phyloP scores from a whole-genome alignment of 2,888 invertebrate genomes.

The Megamerina dolium region DNA sequence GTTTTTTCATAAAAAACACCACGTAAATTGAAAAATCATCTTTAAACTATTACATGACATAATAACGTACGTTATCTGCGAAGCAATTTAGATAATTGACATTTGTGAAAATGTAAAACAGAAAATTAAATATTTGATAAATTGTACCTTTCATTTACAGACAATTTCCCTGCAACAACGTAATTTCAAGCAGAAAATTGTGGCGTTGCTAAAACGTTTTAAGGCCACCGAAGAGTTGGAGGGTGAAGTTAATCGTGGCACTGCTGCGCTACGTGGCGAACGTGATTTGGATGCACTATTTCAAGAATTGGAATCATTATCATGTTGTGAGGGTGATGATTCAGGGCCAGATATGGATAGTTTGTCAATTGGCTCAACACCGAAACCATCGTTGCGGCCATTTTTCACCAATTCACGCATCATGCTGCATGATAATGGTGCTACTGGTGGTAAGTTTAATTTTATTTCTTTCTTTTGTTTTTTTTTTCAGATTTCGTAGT shows the following conservation, averaged over 20 bases:
- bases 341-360: conserved; percentile 93
- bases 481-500: not conserved
- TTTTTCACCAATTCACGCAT: conserved; percentile 90
- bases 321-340: conserved; percentile 76
- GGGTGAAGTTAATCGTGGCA: conserved; percentile 57
- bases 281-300: conserved; percentile 90
- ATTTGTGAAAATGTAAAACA: too few relatives aligned
- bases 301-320: conserved; percentile 91
- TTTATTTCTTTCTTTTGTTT: not conserved
- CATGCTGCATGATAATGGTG: conserved; percentile 55
- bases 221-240: conserved; percentile 87
- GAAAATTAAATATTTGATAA: too few relatives aligned
- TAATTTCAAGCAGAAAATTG: conserved; percentile 95
- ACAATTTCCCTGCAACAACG: conserved; percentile 63
- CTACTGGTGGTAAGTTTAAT: conserved; percentile 27
- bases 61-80: too few relatives aligned
- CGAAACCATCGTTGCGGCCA: conserved; percentile 90
- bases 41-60: too few relatives aligned
- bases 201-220: conserved; percentile 88
- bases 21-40: too few relatives aligned
- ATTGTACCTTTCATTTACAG: conserved; percentile 25
- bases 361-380: conserved; percentile 93
- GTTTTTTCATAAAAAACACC: too few relatives aligned
- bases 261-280: conserved; percentile 63
- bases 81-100: too few relatives aligned